These are phyloP conservation scores for Tortricodes alternella DNA, from an alignment of 2,888 invertebrate genomes.

Conservation along the genomic window DNA sequence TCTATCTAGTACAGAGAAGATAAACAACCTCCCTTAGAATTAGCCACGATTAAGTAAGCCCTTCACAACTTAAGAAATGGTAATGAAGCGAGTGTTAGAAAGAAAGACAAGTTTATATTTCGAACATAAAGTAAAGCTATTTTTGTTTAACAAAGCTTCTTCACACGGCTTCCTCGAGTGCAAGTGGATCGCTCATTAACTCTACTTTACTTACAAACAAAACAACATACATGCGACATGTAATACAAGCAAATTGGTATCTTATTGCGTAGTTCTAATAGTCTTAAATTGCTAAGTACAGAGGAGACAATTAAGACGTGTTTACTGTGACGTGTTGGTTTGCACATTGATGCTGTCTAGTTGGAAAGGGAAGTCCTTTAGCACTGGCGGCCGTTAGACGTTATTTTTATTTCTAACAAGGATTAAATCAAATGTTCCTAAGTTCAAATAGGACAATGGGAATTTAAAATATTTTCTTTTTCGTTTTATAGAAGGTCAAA, in stretches of 20 bases:
- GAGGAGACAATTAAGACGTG: neutral
- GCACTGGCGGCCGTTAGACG: conserved; percentile 14
- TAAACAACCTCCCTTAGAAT: no score
- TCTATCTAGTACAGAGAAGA: no score
- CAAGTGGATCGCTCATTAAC: conserved; percentile 30
- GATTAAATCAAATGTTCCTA: no score
- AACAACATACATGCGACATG: neutral
- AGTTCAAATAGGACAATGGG: no score
- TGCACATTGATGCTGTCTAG: conserved; percentile 26
- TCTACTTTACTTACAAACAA: conserved; percentile 8
- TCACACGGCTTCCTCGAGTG: conserved; percentile 7
- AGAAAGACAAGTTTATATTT: neutral
- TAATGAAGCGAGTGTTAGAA: neutral
- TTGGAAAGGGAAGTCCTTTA: conserved; percentile 8
- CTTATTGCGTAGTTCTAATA: neutral
- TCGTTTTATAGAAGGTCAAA: no score
- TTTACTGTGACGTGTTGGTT: neutral
- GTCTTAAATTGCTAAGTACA: neutral
- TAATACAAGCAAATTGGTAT: conserved; percentile 2
- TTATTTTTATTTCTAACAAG: neutral
- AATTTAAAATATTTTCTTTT: no score
- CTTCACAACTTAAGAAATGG: conserved; percentile 1
- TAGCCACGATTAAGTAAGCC: no score
- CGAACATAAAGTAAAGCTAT: neutral
- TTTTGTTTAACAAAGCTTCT: conserved; percentile 24